phyloP scores from a whole-genome alignment of 2,888 invertebrate genomes.

The Cantharis flavilabris region DNA sequence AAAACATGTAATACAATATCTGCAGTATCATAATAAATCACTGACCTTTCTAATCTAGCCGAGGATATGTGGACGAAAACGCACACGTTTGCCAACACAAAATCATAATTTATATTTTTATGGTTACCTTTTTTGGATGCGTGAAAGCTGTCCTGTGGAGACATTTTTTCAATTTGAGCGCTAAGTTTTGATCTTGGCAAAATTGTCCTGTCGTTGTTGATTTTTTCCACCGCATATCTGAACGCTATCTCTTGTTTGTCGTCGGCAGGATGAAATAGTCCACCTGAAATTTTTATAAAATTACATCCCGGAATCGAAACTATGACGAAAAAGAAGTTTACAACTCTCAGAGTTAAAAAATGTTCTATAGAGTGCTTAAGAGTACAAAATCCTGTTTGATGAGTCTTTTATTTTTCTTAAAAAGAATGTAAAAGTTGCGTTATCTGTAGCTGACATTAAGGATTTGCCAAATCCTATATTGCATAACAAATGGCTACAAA shows the following conservation, averaged over 20 bases:
- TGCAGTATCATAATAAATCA: conserved; percentile 22
- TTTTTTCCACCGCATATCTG: conserved; percentile 88
- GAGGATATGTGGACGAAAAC: neutral
- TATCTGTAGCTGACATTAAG: neutral
- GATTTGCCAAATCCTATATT: neutral
- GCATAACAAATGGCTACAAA: neutral
- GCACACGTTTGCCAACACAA: conserved; percentile 18
- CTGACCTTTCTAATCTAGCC: conserved; percentile 13
- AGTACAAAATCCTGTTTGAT: conserved; percentile 7
- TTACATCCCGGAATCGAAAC: neutral
- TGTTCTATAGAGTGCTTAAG: conserved; percentile 24
- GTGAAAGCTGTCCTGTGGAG: conserved; percentile 91
- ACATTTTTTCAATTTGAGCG: conserved; percentile 87
- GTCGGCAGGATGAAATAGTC: conserved; percentile 85
- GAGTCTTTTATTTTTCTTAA: neutral
- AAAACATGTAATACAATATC: conserved; percentile 20
- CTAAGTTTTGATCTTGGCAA: conserved; percentile 84
- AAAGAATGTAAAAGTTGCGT: neutral
- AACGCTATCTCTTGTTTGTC: conserved; percentile 90
- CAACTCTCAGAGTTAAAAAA: conserved; percentile 8
- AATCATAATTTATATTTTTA: conserved; percentile 19
- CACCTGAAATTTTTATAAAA: conserved; percentile 65
- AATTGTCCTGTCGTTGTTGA: conserved; percentile 82
- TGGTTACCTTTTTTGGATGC: conserved; percentile 86
- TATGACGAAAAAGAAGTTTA: neutral